Conservation (phyloP, 2,113 vertebrate species). For the Rutilus rutilus region DNA sequence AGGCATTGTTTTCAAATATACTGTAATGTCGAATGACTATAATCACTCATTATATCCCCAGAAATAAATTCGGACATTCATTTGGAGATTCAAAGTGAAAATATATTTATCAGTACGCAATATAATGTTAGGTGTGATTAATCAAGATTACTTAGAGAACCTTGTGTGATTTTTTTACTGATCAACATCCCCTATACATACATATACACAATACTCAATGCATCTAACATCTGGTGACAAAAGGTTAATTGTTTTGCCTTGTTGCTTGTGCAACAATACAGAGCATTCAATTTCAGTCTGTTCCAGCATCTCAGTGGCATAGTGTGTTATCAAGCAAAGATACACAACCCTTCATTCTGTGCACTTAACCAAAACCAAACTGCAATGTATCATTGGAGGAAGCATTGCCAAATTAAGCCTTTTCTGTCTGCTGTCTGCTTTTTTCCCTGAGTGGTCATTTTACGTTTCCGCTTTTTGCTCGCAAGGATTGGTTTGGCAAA, state of each 20-base stretch:
- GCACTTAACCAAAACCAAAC: conserved; percentile 21
- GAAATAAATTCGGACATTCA: no score
- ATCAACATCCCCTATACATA: no score
- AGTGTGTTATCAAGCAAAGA: conserved; percentile 16
- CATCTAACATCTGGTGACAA: not conserved
- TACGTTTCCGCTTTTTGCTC: not conserved
- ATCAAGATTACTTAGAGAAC: no score
- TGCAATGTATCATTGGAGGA: conserved; percentile 18
- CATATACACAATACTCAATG: no score
- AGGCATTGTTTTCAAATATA: not conserved
- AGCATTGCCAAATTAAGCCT: not conserved
- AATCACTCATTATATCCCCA: not conserved
- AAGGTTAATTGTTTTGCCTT: not conserved
- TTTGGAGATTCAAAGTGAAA: no score
- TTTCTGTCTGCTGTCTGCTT: conserved; percentile 15
- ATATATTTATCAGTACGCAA: no score
- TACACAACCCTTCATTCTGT: not conserved
- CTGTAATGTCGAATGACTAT: not conserved
- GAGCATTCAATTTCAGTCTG: not conserved
- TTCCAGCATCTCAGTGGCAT: not conserved
- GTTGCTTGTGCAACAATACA: not conserved
- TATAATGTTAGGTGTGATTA: no score
- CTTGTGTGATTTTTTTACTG: no score
- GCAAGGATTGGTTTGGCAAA: conserved; percentile 11
- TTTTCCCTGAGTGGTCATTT: conserved; percentile 2